phyloP scores from a whole-genome alignment of 2,888 invertebrate genomes.

The Chrysodeixis includens region DNA sequence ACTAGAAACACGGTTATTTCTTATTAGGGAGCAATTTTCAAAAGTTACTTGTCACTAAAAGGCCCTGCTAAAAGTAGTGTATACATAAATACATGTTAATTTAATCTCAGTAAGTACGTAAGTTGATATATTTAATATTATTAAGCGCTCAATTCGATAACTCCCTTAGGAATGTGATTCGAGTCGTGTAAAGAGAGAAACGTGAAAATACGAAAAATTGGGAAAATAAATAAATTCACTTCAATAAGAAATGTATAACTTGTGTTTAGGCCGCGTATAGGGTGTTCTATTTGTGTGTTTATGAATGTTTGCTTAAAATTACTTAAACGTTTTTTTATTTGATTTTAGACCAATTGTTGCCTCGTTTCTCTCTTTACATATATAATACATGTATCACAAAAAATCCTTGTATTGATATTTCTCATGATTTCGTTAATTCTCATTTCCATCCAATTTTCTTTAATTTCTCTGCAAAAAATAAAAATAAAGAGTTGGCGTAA shows the following conservation, averaged over 20 bases:
- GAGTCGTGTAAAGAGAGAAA: slow-evolving; percentile 15
- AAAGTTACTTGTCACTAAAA: neutral
- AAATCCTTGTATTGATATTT: slow-evolving; percentile 41
- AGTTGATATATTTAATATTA: slow-evolving; percentile 37
- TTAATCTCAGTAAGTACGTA: slow-evolving; percentile 73
- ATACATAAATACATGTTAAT: slow-evolving; percentile 22
- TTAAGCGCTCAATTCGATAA: slow-evolving; percentile 57
- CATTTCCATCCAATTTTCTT: slow-evolving; percentile 46
- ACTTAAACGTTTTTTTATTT: neutral
- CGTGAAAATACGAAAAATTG: neutral
- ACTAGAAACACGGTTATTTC: neutral
- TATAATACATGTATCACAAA: slow-evolving; percentile 20
- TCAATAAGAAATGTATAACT: neutral
- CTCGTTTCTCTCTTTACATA: slow-evolving; percentile 13
- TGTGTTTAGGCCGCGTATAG: slow-evolving; percentile 2
- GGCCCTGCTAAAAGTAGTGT: slow-evolving; percentile 21
- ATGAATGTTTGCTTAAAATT: neutral
- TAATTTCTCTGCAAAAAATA: slow-evolving; percentile 53
- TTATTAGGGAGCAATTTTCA: neutral
- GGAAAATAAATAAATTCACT: neutral
- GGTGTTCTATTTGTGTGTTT: neutral
- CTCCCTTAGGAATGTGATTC: slow-evolving; percentile 63
- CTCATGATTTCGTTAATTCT: slow-evolving; percentile 52
- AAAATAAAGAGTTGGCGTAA: slow-evolving; percentile 28
- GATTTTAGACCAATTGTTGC: neutral